Evolutionary conservation across 2,113 vertebrate species (phyloP), one percentile per base, ranked within the genome.

Genomic region (Onychorhynchus coronatus): DNA sequence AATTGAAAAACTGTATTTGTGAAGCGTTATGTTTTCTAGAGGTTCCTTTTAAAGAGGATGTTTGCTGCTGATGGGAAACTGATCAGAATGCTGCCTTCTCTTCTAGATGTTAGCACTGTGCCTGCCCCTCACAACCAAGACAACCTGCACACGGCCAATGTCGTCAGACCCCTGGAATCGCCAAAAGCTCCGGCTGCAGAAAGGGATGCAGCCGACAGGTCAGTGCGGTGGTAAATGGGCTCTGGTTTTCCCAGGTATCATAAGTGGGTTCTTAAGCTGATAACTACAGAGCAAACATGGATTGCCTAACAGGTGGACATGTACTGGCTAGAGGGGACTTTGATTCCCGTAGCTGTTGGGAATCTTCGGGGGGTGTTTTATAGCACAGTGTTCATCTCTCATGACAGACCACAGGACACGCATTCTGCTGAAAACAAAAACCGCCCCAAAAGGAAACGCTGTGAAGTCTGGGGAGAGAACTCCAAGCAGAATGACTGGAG

Each of bases 361-460:
- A 28, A 4, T 23, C 62, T 18, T 7, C 20, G 37, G 50, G 1
- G 6, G 31, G 11, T 31, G 24, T 42, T 71, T 88, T 28, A 13
- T 42, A 33, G n/a, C 47, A 15, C 2, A 4, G 8, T 8, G 28
- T 46, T 11, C 27, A 0, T 90, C 56, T 68, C 23, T 63, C 30
- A 9, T 84, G 76, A 14, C 93, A 99, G 99, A 93, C 95, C 96
- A 35, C 97, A 98, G 20, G 98, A 99, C 59, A 84, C 82, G 20
- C 98, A 95, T 21, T 95, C 94, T 2, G 84, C 98, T 55, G 99
- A 99, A 89, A 98, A 77, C 22, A 98, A 98, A 39, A 98, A 95
- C 1, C 98, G 98, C 49, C 97, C 99, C 83, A 99, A 99, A 96
- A 98, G 99, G 97, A 99, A 99, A 95, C 98, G 98, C 47, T 99